Evolutionary conservation across 2,888 invertebrate species (phyloP).

Genomic region (Drosophila peninsularis): DNA sequence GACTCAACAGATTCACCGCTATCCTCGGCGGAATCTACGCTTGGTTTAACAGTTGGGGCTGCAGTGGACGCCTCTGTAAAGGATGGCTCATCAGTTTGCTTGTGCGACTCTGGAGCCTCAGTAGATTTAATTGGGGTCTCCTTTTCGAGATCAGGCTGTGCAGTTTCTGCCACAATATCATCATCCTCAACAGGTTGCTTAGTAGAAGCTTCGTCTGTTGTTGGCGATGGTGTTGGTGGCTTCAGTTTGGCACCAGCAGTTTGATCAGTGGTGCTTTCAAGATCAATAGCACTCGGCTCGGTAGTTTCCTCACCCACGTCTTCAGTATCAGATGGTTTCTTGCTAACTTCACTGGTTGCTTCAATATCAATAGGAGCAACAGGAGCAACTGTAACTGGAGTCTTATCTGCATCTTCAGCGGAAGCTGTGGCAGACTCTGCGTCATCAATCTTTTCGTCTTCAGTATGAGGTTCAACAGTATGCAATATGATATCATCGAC

Average conservation of each 20-base stretch:
- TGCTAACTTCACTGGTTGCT: slow-evolving; percentile 43
- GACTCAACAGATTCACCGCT: slow-evolving; percentile 76
- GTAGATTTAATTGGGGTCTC: slow-evolving; percentile 33
- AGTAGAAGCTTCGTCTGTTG: slow-evolving; percentile 37
- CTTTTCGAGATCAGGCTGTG: slow-evolving; percentile 35
- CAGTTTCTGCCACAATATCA: slow-evolving; percentile 39
- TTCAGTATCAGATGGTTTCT: slow-evolving; percentile 43
- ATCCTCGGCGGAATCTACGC: slow-evolving; percentile 74
- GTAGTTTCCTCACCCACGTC: slow-evolving; percentile 61
- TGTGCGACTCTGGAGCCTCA: slow-evolving; percentile 41
- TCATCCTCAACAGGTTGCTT: slow-evolving; percentile 43
- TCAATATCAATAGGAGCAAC: slow-evolving; percentile 43
- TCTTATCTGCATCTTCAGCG: slow-evolving; percentile 46
- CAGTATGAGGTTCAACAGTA: slow-evolving; percentile 47
- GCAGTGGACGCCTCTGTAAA: slow-evolving; percentile 46
- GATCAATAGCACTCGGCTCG: slow-evolving; percentile 41
- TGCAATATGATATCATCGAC: slow-evolving; percentile 59
- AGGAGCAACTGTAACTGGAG: slow-evolving; percentile 50
- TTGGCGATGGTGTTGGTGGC: slow-evolving; percentile 39
- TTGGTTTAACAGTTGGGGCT: slow-evolving; percentile 54
- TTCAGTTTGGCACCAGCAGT: slow-evolving; percentile 50
- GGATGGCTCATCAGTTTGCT: slow-evolving; percentile 30
- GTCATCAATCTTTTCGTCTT: slow-evolving; percentile 43
- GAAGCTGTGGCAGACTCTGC: slow-evolving; percentile 41
- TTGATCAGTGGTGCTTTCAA: slow-evolving; percentile 52